These are phyloP conservation scores for Tromatobia lineatoria DNA, from an alignment of 2,888 invertebrate genomes.

Conservation along the genomic window DNA sequence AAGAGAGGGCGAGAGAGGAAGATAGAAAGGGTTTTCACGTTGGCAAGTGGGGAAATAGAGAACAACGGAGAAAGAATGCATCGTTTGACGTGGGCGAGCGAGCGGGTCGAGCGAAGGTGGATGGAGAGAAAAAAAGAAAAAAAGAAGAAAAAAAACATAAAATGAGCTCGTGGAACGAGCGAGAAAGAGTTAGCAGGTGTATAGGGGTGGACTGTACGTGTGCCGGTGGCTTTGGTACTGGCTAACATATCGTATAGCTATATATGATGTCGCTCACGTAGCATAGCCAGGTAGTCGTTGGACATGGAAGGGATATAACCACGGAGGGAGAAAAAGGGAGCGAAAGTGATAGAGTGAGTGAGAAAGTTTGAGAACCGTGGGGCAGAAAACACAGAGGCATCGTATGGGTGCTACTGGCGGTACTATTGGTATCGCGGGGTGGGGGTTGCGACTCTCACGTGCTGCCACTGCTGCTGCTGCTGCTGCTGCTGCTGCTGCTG, in stretches of 20 bases:
- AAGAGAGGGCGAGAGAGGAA: slow-evolving; percentile 67
- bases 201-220: slow-evolving; percentile 88
- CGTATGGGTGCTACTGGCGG: slow-evolving; percentile 60
- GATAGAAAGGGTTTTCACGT: slow-evolving; percentile 65
- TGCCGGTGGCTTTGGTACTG: slow-evolving; percentile 85
- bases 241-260: slow-evolving; percentile 70
- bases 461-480: slow-evolving; percentile 55
- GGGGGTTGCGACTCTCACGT: slow-evolving; percentile 53
- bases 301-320: slow-evolving; percentile 39
- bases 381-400: slow-evolving; percentile 66
- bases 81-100: slow-evolving; percentile 64
- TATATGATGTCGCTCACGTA: slow-evolving; percentile 76
- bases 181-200: slow-evolving; percentile 85
- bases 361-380: slow-evolving; percentile 62
- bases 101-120: slow-evolving; percentile 56
- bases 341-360: slow-evolving; percentile 69
- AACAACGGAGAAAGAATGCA: slow-evolving; percentile 69
- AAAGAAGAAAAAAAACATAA: too few relatives aligned
- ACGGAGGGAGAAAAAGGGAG: slow-evolving; percentile 56
- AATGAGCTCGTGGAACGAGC: slow-evolving; percentile 79
- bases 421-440: slow-evolving; percentile 26
- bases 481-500: slow-evolving; percentile 35
- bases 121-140: slow-evolving; percentile 44
- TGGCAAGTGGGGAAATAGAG: slow-evolving; percentile 69
- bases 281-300: slow-evolving; percentile 40